Conservation (phyloP, 2,113 vertebrate species). For the Propithecus coquereli region DNA sequence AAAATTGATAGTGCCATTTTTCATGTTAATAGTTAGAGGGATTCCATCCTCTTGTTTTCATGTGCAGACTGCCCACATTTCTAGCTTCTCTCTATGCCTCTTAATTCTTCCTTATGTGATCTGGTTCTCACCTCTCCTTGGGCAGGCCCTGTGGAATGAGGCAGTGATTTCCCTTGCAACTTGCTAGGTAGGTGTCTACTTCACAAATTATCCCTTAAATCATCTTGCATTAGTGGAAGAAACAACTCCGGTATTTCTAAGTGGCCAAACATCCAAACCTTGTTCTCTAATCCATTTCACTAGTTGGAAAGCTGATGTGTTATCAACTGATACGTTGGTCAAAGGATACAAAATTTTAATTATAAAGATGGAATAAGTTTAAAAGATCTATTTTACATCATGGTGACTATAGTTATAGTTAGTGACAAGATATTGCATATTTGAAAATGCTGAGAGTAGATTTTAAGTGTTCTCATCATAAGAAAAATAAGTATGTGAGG, state of each 20-base stretch:
- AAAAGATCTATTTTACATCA: background rate
- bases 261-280: background rate
- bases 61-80: background rate
- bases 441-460: background rate
- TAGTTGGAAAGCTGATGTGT: background rate
- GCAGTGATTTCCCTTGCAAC: background rate
- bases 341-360: background rate
- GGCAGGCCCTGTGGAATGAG: background rate
- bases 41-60: background rate
- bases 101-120: background rate
- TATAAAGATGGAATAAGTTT: background rate
- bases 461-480: background rate
- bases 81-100: background rate
- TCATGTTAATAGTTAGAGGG: background rate
- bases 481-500: background rate
- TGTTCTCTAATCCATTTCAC: background rate
- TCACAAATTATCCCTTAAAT: background rate
- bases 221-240: background rate
- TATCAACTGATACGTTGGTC: background rate
- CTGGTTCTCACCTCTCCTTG: background rate
- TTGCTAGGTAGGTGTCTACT: background rate
- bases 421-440: background rate
- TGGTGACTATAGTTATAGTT: background rate
- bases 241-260: background rate
- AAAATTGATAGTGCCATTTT: background rate